phyloP scores from a whole-genome alignment of 2,797 vertebrate genomes.

The Loris lydekkerianus region DNA sequence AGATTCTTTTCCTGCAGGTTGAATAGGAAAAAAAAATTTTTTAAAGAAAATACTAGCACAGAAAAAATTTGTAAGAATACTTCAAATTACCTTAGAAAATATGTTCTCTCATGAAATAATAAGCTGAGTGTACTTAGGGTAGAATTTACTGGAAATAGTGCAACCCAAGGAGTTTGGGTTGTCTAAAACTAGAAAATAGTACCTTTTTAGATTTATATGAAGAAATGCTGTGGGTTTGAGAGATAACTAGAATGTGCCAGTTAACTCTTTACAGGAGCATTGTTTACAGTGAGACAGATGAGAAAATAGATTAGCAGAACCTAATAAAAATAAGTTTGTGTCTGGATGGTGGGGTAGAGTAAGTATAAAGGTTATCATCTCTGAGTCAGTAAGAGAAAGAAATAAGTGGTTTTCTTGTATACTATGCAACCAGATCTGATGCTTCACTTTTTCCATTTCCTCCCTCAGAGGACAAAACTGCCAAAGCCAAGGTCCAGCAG shows the following conservation, averaged over 20 bases:
- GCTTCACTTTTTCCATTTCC: conserved; percentile 39
- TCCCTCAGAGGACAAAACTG: conserved; percentile 83
- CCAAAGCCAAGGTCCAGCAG: conserved; percentile 74
- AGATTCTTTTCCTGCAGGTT: not conserved
- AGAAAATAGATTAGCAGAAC: not conserved
- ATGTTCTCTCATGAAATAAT: not conserved
- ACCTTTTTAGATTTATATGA: not conserved
- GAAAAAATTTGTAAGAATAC: not conserved
- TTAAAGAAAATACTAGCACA: not conserved
- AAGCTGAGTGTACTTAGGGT: not conserved
- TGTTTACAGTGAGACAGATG: not conserved
- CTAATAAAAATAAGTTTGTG: not conserved
- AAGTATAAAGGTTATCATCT: not conserved
- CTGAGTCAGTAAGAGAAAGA: not conserved
- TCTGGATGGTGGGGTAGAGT: not conserved
- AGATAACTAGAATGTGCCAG: not conserved
- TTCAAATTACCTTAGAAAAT: not conserved
- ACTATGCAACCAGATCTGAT: not conserved
- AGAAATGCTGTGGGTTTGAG: not conserved
- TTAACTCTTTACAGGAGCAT: not conserved
- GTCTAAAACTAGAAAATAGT: not conserved
- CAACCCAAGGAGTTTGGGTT: not conserved
- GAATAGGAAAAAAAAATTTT: not conserved
- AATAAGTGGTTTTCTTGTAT: not conserved
- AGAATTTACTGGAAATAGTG: not conserved